These are phyloP conservation scores for Platycheirus albimanus DNA, from an alignment of 2,888 invertebrate species.

Conservation along the genomic window DNA sequence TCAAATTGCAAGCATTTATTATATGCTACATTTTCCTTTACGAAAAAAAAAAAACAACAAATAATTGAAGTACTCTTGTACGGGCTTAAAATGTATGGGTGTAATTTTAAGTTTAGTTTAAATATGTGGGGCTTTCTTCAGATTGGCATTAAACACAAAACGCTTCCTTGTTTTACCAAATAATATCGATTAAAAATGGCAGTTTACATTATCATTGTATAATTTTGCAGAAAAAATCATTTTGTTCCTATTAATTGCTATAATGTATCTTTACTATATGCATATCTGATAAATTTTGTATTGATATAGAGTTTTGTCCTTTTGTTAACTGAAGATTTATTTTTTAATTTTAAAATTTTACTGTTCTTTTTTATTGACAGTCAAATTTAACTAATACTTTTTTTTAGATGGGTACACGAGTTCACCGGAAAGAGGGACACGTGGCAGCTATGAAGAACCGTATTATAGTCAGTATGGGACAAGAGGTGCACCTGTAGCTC, in stretches of 20 bases:
- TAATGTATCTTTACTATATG: too few species aligned
- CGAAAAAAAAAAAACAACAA: conserved; percentile 10
- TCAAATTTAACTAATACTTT: neutral
- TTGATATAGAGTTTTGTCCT: conserved; percentile 6
- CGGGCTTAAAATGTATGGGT: neutral
- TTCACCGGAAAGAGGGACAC: conserved; percentile 90
- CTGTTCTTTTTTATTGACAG: neutral
- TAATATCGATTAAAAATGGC: too few species aligned
- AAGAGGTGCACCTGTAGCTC: conserved; percentile 88
- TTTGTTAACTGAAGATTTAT: conserved; percentile 6
- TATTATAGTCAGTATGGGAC: conserved; percentile 92
- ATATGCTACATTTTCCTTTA: neutral
- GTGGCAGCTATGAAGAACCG: conserved; percentile 92
- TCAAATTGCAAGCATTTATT: conserved; percentile 32
- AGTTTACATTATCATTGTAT: too few species aligned
- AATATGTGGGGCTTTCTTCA: conserved; percentile 8
- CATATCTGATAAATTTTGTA: neutral
- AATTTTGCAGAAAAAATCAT: too few species aligned
- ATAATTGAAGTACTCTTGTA: too few species aligned
- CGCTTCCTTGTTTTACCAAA: conserved; percentile 15
- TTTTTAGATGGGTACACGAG: conserved; percentile 91
- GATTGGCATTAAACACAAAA: conserved; percentile 29
- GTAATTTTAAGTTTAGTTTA: neutral
- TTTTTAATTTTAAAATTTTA: neutral
- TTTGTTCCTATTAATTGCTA: too few species aligned